Evolutionary conservation across 1,140 invertebrate species (phyloP).

Genomic region (Vanessa atalanta): DNA sequence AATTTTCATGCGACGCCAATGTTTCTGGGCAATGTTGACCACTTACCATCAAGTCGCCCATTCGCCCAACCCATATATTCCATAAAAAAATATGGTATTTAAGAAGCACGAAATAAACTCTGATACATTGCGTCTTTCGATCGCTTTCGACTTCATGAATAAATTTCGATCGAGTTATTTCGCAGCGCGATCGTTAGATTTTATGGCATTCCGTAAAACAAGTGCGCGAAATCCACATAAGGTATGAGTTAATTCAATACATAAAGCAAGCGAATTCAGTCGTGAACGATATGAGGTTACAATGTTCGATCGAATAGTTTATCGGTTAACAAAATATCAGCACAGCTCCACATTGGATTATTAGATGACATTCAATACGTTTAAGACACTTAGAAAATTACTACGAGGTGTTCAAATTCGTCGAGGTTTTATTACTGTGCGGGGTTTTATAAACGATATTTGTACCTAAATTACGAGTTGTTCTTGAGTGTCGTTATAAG

Average conservation of each 20-base stretch:
- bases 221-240: constrained; percentile 15
- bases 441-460: no score
- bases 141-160: background rate
- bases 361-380: constrained; percentile 1
- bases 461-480: no score
- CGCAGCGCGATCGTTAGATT: constrained; percentile 11
- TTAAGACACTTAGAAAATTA: constrained; percentile 6
- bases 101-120: constrained; percentile 2
- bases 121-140: background rate
- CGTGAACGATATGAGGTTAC: constrained; percentile 3
- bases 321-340: background rate
- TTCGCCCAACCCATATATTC: no score
- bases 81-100: background rate
- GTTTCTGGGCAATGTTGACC: no score
- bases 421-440: background rate
- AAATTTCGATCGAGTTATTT: constrained; percentile 21
- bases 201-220: constrained; percentile 24
- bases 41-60: no score
- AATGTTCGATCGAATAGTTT: background rate
- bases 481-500: no score
- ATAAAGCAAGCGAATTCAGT: background rate
- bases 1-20: no score
- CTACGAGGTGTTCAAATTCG: background rate
- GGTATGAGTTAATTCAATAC: background rate
- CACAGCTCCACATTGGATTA: background rate